Evolutionary conservation across 2,113 vertebrate species (phyloP).

Genomic region (Ardeotis arabs): DNA sequence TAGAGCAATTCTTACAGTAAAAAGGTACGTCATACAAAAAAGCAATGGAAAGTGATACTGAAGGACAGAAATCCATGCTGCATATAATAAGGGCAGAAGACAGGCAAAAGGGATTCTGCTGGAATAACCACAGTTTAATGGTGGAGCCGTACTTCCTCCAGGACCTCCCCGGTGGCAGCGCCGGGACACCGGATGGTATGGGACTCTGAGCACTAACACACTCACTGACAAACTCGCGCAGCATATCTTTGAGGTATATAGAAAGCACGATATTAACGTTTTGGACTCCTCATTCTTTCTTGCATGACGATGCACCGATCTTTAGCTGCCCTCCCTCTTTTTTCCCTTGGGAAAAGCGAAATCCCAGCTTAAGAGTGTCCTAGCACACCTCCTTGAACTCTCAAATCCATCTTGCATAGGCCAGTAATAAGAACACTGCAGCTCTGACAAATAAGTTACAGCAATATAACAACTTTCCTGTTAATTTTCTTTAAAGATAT

Average conservation of each 20-base stretch:
- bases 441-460: conserved; percentile 74
- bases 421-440: conserved; percentile 73
- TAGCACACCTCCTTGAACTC: conserved; percentile 27
- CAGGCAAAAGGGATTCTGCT: conserved; percentile 52
- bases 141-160: background rate
- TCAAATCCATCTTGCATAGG: conserved; percentile 66
- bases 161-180: background rate
- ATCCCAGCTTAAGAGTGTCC: conserved; percentile 52
- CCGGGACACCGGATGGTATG: background rate
- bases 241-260: conserved; percentile 76
- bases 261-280: conserved; percentile 50
- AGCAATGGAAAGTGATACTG: conserved; percentile 52
- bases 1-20: conserved; percentile 68
- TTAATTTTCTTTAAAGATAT: conserved; percentile 60
- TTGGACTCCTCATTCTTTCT: conserved; percentile 30
- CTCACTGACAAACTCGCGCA: conserved; percentile 5
- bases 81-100: conserved; percentile 41
- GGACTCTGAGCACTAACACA: conserved; percentile 1
- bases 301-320: background rate
- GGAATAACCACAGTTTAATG: conserved; percentile 33
- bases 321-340: background rate
- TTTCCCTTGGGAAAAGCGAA: background rate
- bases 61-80: conserved; percentile 60
- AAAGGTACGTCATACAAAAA: conserved; percentile 73
- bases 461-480: conserved; percentile 68